Evolutionary conservation across 2,888 invertebrate species (phyloP).

Genomic region (Melanophora roralis): DNA sequence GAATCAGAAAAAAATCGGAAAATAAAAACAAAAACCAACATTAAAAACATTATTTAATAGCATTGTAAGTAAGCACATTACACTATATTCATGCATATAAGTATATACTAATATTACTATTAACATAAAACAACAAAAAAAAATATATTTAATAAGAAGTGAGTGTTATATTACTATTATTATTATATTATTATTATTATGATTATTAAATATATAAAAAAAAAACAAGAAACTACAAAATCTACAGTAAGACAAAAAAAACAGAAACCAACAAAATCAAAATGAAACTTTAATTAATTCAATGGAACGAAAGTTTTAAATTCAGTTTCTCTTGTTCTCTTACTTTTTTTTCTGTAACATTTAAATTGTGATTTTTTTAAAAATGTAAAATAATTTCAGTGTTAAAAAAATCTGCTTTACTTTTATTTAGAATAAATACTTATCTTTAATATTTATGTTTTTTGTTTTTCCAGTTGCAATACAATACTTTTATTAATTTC

Average conservation of each 20-base stretch:
- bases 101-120: slow-evolving; percentile 57
- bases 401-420: background rate
- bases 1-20: slow-evolving; percentile 31
- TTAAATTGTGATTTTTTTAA: background rate
- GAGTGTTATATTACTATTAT: slow-evolving; percentile 56
- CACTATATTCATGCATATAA: slow-evolving; percentile 59
- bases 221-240: slow-evolving; percentile 49
- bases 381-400: no score
- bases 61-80: slow-evolving; percentile 61
- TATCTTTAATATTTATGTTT: slow-evolving; percentile 24
- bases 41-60: slow-evolving; percentile 50
- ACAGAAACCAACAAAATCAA: slow-evolving; percentile 32
- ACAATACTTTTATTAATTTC: slow-evolving; percentile 21
- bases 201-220: slow-evolving; percentile 25
- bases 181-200: slow-evolving; percentile 42
- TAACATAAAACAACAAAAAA: background rate
- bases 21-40: slow-evolving; percentile 29
- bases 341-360: background rate
- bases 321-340: slow-evolving; percentile 13
- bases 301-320: slow-evolving; percentile 48
- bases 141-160: slow-evolving; percentile 54
- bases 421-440: background rate
- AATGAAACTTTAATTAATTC: slow-evolving; percentile 28
- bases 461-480: slow-evolving; percentile 20
- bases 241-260: slow-evolving; percentile 41